These are phyloP conservation scores for Phylloscopus trochilus DNA, from an alignment of 2,113 vertebrate species.

Conservation along the genomic window DNA sequence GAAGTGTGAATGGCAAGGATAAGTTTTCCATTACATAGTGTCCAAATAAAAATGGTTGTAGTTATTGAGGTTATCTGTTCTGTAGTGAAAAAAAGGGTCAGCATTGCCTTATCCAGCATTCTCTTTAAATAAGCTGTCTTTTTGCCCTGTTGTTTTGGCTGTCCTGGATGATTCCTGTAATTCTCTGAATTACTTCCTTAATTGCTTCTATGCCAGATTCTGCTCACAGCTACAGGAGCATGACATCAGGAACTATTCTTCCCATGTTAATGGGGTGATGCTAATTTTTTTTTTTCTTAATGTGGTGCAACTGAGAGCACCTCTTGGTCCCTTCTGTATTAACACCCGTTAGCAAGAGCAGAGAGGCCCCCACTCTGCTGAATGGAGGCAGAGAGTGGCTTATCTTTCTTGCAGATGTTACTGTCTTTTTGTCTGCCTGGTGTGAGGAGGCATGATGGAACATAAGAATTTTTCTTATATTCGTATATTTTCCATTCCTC, in stretches of 20 bases:
- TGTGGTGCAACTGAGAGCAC: not conserved
- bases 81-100: not conserved
- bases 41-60: not conserved
- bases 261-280: not conserved
- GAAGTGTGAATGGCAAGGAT: slow-evolving; percentile 13
- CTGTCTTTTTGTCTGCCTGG: not conserved
- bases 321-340: not conserved
- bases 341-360: not conserved
- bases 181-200: not conserved
- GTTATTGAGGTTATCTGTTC: slow-evolving; percentile 1
- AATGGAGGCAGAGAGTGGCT: slow-evolving; percentile 5
- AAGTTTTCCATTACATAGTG: slow-evolving; percentile 5
- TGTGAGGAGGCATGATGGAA: not conserved
- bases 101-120: not conserved
- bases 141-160: slow-evolving; percentile 4
- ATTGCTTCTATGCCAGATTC: not conserved
- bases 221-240: not conserved
- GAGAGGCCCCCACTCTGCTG: not conserved
- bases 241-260: not conserved
- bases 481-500: not conserved
- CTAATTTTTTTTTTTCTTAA: not conserved
- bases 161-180: not conserved
- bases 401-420: slow-evolving; percentile 57
- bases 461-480: not conserved
- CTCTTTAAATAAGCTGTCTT: not conserved